phyloP scores from a whole-genome alignment of 64 coral and sea anemone genomes.

The Trachythela sp. region DNA sequence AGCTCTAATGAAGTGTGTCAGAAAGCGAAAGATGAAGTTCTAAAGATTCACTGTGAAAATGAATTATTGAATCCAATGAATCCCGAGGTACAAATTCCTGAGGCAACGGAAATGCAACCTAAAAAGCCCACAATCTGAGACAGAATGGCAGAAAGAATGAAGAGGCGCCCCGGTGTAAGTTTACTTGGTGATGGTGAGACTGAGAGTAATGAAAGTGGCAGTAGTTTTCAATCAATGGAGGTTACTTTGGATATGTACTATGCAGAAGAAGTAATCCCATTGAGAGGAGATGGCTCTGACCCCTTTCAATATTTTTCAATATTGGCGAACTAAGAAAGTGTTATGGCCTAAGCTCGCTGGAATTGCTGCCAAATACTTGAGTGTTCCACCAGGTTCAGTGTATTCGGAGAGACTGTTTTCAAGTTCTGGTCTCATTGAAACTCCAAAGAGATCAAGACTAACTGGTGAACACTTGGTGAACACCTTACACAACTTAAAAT shows the following conservation, averaged over 20 bases:
- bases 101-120: not conserved
- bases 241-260: not conserved
- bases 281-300: conserved; percentile 5
- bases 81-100: not conserved
- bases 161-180: not conserved
- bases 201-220: not conserved
- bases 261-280: not conserved
- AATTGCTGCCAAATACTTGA: not conserved
- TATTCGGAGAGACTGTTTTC: not conserved
- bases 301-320: too few relatives aligned
- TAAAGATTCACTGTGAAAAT: not conserved
- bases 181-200: too few relatives aligned
- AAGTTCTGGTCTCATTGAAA: not conserved
- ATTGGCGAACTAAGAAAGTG: not conserved
- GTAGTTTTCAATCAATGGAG: not conserved
- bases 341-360: not conserved
- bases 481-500: too few relatives aligned
- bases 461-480: conserved; percentile 1
- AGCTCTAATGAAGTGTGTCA: too few relatives aligned
- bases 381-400: not conserved
- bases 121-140: not conserved
- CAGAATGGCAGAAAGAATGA: not conserved
- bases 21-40: not conserved
- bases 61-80: too few relatives aligned
- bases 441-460: not conserved